Evolutionary conservation across 2,113 vertebrate species (phyloP), one percentile per base, ranked within the genome.

Genomic region (Neopipo cinnamomea): DNA sequence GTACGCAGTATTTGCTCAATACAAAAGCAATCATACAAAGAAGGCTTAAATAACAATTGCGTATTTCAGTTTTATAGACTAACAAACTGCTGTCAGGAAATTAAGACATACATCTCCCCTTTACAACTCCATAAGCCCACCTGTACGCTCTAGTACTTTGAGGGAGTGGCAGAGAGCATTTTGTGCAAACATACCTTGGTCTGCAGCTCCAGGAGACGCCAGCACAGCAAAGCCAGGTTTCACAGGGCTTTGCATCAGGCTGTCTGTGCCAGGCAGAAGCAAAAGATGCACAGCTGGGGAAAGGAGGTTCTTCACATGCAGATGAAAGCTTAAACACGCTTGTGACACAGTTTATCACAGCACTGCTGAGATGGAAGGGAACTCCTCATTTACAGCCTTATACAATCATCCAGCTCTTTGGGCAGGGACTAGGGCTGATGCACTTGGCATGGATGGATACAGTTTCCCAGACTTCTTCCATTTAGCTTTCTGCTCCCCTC

Each of bases 21-120:
- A 50, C 37, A 61, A 87, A 91, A 96, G 65, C 56, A 78, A 53
- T n/a, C 39, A 85, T 42, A 78, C 46, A 56, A 84, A 96, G 82
- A 91, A 91, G 80, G 73, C 70, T 95, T 91, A 95, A 96, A 81
- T 86, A 95, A 95, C 84, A 82, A 81, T 53, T 77, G 68, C 23
- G 20, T 72, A 49, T 94, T 93, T 97, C 88, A 91, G 13, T 90
- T 92, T 89, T 90, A 91, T 52, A 46, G 73, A 75, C 89, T 94
- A 97, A 92, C 85, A 97, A 96, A 74, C 63, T 89, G 82, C 95
- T 70, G 78, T n/a, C 89, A 92, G 89, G 86, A 92, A 96, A 97
- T 94, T 85, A 97, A 90, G 71, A 55, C 50, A 67, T 30, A 44
- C 47, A 58, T 89, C 85, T 96, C 95, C 77, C 72, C 83, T 87